Evolutionary conservation across 2,113 vertebrate species (phyloP), one percentile per base, ranked within the genome.

Genomic region (Xerus inauris): DNA sequence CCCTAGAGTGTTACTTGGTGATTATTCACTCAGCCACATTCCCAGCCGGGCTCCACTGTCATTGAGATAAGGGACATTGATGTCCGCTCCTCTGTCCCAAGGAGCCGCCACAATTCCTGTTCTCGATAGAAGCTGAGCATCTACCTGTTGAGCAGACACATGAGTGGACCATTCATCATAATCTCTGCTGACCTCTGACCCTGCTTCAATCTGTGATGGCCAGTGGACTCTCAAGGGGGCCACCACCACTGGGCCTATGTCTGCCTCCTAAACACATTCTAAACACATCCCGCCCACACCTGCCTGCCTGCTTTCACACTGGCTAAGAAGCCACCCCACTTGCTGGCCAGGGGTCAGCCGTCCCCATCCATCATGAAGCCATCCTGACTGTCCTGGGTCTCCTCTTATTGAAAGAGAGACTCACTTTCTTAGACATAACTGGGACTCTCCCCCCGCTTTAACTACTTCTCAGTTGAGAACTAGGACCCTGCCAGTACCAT

Each of bases 191-290:
- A 30, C 24, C 42, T 14, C 19, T 13, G 76, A 13, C 57, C 87
- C 57, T 40, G 71, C 49, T 49, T n/a, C 64, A 51, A 28, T 72
- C 65, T 32, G 20, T 24, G 42, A 32, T 28, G 24, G 38, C 35
- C 35, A 47, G 17, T 47, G 40, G 47, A 30, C 38, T n/a, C 24
- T 77, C 24, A 13, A 13, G 49, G 49, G 49, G 14, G 30, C 35
- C 14, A 7, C n/a, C 10, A 75, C 40, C 6, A 64, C n/a, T 1
- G 13, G 40, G 38, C 0, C 2, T 16, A 35, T 8, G 5, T 51
- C 42, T 5, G 11, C 28, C 65, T 67, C 45, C 47, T 24, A 73
- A 14, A 38, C 59, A 45, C 20, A 10, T 67, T 38, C 47, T 24
- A 73, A 14, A 38, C 59, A 45, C 20, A 10, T 8, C 45, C 62